phyloP scores from a whole-genome alignment of 2,888 invertebrate species.

The Archaeoteleia sp. region DNA sequence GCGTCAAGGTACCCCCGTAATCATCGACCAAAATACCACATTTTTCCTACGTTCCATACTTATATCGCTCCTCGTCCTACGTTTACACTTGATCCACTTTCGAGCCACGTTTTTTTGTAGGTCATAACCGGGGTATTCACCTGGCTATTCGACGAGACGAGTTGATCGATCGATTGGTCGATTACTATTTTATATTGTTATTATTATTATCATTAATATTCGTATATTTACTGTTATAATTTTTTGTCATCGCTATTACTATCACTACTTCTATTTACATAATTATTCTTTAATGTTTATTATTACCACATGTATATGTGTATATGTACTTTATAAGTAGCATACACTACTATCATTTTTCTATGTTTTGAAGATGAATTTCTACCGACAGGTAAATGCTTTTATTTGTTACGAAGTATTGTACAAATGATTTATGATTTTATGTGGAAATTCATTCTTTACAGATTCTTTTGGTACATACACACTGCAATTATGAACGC shows the following conservation, averaged over 20 bases:
- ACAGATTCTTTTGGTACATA: too few relatives aligned
- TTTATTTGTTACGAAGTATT: too few relatives aligned
- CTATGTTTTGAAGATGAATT: conserved; percentile 16
- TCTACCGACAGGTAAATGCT: too few relatives aligned
- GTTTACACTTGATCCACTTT: conserved; percentile 25
- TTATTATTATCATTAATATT: conserved; percentile 15
- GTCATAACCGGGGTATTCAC: conserved; percentile 63
- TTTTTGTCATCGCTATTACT: conserved; percentile 41
- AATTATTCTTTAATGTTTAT: conserved; percentile 54
- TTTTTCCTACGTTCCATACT: conserved; percentile 15
- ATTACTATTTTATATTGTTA: conserved; percentile 23
- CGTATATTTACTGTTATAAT: conserved; percentile 18
- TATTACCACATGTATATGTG: conserved; percentile 49
- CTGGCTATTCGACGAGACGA: conserved; percentile 64
- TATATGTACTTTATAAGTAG: conserved; percentile 56
- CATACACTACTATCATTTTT: conserved; percentile 49
- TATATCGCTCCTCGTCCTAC: conserved; percentile 10
- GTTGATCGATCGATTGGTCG: conserved; percentile 63
- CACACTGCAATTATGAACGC: too few relatives aligned
- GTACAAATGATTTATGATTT: too few relatives aligned
- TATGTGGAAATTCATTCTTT: too few relatives aligned
- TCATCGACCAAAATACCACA: conserved; percentile 53
- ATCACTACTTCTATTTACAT: conserved; percentile 54
- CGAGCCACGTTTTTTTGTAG: conserved; percentile 61
- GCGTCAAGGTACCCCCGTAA: conserved; percentile 93